Conservation (phyloP, 1,140 invertebrate species). For the Drosophila suzukii region DNA sequence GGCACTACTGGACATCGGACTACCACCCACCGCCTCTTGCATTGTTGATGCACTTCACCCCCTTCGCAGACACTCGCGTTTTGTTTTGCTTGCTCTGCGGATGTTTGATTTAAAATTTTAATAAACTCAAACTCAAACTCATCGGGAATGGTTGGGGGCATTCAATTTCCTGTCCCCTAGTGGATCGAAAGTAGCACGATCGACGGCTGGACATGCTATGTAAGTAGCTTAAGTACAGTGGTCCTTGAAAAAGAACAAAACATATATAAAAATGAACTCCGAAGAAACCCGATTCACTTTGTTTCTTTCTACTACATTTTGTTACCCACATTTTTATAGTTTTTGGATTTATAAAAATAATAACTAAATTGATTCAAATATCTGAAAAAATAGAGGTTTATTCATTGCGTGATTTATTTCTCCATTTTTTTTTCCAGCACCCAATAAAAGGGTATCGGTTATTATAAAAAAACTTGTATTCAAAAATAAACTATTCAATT, state of each 20-base stretch:
- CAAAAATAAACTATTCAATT: background rate
- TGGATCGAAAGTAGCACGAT: slow-evolving; percentile 9
- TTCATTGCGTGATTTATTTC: too few relatives aligned
- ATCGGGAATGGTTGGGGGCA: slow-evolving; percentile 1
- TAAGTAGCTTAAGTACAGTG: background rate
- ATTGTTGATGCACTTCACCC: slow-evolving; percentile 22
- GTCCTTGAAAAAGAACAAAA: background rate
- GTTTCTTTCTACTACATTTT: too few relatives aligned
- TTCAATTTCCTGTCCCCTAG: slow-evolving; percentile 37
- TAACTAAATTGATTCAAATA: too few relatives aligned
- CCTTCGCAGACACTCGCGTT: slow-evolving; percentile 4
- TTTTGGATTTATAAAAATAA: too few relatives aligned
- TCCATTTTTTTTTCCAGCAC: too few relatives aligned
- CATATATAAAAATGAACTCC: too few relatives aligned
- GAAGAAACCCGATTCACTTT: too few relatives aligned
- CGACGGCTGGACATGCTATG: background rate
- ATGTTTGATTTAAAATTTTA: slow-evolving; percentile 61
- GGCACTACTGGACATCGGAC: background rate
- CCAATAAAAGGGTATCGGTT: too few relatives aligned
- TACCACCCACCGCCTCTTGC: slow-evolving; percentile 1
- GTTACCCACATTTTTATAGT: too few relatives aligned
- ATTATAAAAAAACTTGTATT: background rate
- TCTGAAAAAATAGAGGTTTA: too few relatives aligned
- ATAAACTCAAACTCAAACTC: slow-evolving; percentile 29
- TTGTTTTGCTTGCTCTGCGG: slow-evolving; percentile 35